Base-by-base conservation (phyloP, 2,797 vertebrate species). In the Balearica regulorum region DNA sequence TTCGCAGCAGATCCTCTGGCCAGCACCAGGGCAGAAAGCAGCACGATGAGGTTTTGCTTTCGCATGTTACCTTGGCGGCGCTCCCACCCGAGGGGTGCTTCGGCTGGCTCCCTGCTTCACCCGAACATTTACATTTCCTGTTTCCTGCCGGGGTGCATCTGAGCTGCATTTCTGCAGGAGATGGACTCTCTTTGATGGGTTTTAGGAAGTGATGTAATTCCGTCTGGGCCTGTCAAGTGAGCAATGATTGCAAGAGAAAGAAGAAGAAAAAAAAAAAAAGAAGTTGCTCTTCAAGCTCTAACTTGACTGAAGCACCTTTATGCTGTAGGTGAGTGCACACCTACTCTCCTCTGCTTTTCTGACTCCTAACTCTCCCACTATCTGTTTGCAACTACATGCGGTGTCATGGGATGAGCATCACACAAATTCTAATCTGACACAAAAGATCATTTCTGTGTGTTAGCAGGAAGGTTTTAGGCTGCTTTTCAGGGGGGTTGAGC, bases 121-220 rank as follows among this genome's bases (percentile, higher is more conserved):
- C 96, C 94, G 31, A 96, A 91, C 94, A 93, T 94, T 94, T 97
- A 98, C 97, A 95, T 98, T 98, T 98, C 98, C 98, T 98, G 98
- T 96, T 98, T 98, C 98, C 98, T 98, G 98, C 98, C 87, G 58
- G 91, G 93, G 97, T 98, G 96, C 98, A 96, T 98, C 97, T 96
- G 95, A 97, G 97, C 96, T 81, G 96, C 97, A 98, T 98, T 96
- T 97, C 97, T 98, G 90, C 94, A 96, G 98, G 97, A 98, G 98
- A 98, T 98, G 98, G 92, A 93, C 96, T 96, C 91, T 95, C 95
- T 98, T 98, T 98, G 98, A 97, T 97, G 98, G 98, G 93, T 97
- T 98, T 98, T 98, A 98, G 98, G 98, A 98, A 98, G 98, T 98
- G 98, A 98, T 98, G 98, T 98, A 98, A 98, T 97, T 97, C 96